Evolutionary conservation across 2,113 vertebrate genomes (phyloP).

Genomic region (Gymnogyps californianus): DNA sequence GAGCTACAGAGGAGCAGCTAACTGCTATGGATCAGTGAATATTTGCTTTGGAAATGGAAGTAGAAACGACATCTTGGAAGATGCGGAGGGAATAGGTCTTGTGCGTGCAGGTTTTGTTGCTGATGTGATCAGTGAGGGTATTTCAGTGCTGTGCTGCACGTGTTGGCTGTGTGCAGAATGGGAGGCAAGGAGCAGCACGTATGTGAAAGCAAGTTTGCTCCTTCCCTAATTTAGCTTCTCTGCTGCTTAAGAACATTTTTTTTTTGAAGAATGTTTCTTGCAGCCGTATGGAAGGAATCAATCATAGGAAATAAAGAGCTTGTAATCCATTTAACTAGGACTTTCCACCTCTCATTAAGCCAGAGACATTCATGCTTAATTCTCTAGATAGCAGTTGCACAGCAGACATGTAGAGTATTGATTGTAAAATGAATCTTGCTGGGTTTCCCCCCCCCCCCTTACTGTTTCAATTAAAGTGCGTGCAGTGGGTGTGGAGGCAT

Average conservation of each 20-base stretch:
- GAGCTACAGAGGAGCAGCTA: neutral
- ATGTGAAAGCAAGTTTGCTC: neutral
- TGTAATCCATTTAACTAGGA: constrained; percentile 41
- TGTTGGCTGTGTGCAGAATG: neutral
- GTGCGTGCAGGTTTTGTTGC: neutral
- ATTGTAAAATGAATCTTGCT: neutral
- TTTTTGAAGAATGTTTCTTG: neutral
- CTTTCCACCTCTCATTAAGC: constrained; percentile 47
- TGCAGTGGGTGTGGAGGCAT: neutral
- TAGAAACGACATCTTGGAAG: neutral
- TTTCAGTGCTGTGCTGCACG: neutral
- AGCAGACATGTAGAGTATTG: neutral
- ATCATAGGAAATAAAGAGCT: constrained; percentile 26
- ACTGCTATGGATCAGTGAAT: neutral
- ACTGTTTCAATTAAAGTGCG: neutral
- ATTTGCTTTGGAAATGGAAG: neutral
- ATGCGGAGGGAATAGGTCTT: neutral
- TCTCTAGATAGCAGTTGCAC: constrained; percentile 22
- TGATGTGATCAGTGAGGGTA: rapidly evolving
- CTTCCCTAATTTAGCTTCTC: neutral
- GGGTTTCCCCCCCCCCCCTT: neutral
- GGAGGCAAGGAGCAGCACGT: neutral
- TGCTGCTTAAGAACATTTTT: neutral
- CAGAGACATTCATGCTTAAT: neutral
- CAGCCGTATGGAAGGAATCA: constrained; percentile 17